Evolutionary conservation across 2,113 vertebrate species (phyloP), one percentile per base, ranked within the genome.

Genomic region (Xenotilapia caudafasciata): DNA sequence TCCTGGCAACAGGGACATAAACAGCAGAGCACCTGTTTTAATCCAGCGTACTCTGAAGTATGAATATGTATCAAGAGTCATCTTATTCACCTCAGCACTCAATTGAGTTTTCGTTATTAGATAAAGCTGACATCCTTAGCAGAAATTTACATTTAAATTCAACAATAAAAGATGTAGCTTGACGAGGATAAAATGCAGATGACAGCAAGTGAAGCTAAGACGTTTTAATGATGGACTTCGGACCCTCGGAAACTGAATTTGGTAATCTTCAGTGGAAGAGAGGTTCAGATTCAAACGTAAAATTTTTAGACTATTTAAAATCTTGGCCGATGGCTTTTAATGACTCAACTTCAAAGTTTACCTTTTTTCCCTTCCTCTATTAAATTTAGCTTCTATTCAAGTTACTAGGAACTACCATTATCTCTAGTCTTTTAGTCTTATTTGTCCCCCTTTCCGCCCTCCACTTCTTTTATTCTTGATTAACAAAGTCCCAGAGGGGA

Each of bases 401-500:
- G 84, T 58, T 14, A 55, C 45, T 23, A 89, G 54, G 19, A 60
- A 89, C 62, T 54, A 14, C 79, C 84, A 89, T 90, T 91, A 88
- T 91, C 79, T 65, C 83, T 82, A 55, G 80, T 68, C 86, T 91
- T 90, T 93, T 86, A 89, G 89, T 31, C 5, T 86, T 88, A 93
- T 83, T 88, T 77, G 89, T 55, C 38, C 87, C 81, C 33, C 15
- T 35, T 23, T 45, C 10, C 3, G 26, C 83, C 79, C 77, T 85
- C 21, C 12, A 3, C 55, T 89, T 65, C 90, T 83, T 89, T 83
- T 82, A 83, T 83, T 68, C 85, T 56, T 73, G 79, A 77, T 89
- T 28, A 82, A 84, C 83, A 93, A 93, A 87, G 83, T 54, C 88
- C 55, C 83, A n/a, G 82, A 56, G 40, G 91, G 90, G 84, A 86